Conservation (phyloP, 2,113 vertebrate genomes). For the Apodemus sylvaticus region DNA sequence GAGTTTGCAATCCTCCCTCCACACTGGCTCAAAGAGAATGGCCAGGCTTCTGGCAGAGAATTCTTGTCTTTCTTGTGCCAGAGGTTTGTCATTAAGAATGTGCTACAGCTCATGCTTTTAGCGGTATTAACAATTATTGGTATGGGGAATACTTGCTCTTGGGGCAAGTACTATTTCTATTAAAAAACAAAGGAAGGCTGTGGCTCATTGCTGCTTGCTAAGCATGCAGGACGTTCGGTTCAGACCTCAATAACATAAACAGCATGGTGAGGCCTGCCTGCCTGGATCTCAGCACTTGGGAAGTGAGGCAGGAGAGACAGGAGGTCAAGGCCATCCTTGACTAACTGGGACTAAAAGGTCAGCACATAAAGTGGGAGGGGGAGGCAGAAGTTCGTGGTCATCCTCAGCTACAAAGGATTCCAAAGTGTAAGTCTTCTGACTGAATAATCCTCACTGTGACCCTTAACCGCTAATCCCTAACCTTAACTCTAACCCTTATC, state of each 20-base stretch:
- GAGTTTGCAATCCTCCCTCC: neutral
- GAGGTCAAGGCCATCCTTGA: neutral
- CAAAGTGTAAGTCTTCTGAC: neutral
- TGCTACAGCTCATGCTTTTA: neutral
- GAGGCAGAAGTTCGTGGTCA: neutral
- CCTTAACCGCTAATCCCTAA: neutral
- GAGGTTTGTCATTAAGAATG: neutral
- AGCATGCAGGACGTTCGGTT: neutral
- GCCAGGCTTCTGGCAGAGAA: neutral
- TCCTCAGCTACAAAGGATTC: neutral
- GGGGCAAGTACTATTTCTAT: neutral
- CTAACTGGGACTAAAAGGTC: neutral
- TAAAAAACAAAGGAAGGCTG: neutral
- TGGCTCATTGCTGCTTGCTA: neutral
- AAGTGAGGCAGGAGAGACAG: neutral
- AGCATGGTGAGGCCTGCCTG: too few relatives aligned
- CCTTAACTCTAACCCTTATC: neutral
- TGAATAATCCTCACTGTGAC: neutral
- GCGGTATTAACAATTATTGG: neutral
- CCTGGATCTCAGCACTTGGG: neutral
- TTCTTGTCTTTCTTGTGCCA: neutral
- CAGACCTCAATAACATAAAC: neutral
- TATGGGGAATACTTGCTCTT: constrained; percentile 42
- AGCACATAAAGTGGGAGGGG: neutral
- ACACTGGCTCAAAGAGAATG: neutral